Base-by-base conservation (phyloP, 2,113 vertebrate genomes). In the Oxyruncus cristatus region DNA sequence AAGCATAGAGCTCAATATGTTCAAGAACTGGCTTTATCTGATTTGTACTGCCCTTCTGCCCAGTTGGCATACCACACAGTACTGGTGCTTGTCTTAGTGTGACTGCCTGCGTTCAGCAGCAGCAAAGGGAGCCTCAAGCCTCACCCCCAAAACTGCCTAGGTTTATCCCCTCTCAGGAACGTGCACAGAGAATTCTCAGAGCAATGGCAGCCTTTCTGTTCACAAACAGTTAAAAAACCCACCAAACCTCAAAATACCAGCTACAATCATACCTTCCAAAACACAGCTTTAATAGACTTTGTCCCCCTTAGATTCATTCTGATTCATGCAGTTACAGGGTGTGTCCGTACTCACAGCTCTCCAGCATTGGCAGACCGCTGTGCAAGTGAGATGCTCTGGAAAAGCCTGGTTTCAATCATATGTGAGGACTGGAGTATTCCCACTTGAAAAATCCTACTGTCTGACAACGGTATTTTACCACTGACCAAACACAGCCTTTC, bases 1-100 rank as follows among this genome's bases (percentile, higher is more conserved):
- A 92, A 89, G 56, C 65, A 84, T 22, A 96, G 70, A 92, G 85
- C 63, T 62, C 79, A 62, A 80, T 81, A 86, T 96, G 91, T 97
- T 73, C 53, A 77, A 92, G 74, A 79, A 94, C 49, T 47, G 65
- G 46, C 68, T 88, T 84, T 24, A 87, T 67, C 24, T 65, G 44
- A 72, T 85, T 80, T 62, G 85, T 67, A 41, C 14, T 83, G 55
- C 66, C 62, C 84, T 96, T 86, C 77, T 87, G 56, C 66, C 50
- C 56, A 77, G 66, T 16, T 61, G 75, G 71, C 55, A 35, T 15
- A 11, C 33, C 74, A 71, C 42, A 26, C 42, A 8, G 56, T 59
- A 17, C 20, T 67, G 56, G 32, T 44, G 56, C 28, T 66, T 44
- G 22, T 27, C 7, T 3, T 9, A 5, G 23, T 39, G 16, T 4